phyloP scores from a whole-genome alignment of 2,888 invertebrate species.

The Ormyrus rosae region DNA sequence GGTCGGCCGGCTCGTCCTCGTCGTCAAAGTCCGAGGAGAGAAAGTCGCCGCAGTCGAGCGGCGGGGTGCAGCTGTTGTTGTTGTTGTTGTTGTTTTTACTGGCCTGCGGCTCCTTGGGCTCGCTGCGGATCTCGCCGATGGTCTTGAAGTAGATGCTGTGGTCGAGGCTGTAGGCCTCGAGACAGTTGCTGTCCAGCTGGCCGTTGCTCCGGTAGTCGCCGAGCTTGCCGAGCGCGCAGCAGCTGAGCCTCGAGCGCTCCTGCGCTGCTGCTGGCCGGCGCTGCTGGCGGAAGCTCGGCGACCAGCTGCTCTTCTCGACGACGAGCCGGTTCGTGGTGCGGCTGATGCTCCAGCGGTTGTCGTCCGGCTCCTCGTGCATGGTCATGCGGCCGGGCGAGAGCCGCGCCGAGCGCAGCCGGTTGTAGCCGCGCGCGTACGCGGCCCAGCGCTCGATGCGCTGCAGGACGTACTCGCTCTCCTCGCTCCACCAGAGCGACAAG shows the following conservation, averaged over 20 bases:
- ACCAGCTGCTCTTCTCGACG: constrained; percentile 62
- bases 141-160: constrained; percentile 74
- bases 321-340: constrained; percentile 62
- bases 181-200: constrained; percentile 68
- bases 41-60: constrained; percentile 54
- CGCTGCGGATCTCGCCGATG: constrained; percentile 69
- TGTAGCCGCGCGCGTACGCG: constrained; percentile 70
- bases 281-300: constrained; percentile 16
- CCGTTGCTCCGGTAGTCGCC: constrained; percentile 69
- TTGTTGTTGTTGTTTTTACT: constrained; percentile 55
- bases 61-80: constrained; percentile 1
- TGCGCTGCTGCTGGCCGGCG: not conserved
- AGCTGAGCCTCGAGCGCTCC: constrained; percentile 65
- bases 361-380: constrained; percentile 62
- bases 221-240: constrained; percentile 67
- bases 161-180: constrained; percentile 72
- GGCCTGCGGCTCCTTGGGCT: not conserved
- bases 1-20: constrained; percentile 58
- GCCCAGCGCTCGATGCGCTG: constrained; percentile 72
- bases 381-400: constrained; percentile 66
- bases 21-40: constrained; percentile 53
- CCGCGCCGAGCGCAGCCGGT: constrained; percentile 68
- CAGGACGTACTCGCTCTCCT: constrained; percentile 71
- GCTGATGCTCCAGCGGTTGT: constrained; percentile 61
- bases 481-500: constrained; percentile 72